Evolutionary conservation across 2,797 vertebrate species (phyloP).

Genomic region (Leucoraja ocellata): DNA sequence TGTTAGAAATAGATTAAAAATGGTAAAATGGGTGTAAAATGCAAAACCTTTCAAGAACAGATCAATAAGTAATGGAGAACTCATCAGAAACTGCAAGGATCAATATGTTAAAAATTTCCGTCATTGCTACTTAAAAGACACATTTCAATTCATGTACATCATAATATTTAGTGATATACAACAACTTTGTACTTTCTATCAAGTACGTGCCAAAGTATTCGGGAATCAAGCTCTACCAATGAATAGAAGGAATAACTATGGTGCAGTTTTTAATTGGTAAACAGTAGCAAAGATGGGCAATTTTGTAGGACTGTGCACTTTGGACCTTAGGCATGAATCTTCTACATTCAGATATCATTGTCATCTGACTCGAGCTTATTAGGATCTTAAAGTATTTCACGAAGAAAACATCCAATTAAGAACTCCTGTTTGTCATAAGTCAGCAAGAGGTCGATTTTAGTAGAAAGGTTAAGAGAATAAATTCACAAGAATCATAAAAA

Average conservation of each 20-base stretch:
- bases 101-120: background rate
- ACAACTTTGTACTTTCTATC: background rate
- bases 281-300: too few species aligned
- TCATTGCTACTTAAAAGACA: background rate
- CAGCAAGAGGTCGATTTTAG: too few species aligned
- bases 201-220: background rate
- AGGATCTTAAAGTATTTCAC: background rate
- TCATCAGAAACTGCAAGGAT: background rate
- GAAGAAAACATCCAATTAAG: background rate
- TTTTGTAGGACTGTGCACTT: background rate
- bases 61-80: background rate
- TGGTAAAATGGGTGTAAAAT: background rate
- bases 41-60: background rate
- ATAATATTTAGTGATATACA: background rate
- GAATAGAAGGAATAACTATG: background rate
- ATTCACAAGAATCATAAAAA: too few species aligned
- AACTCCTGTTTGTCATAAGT: background rate
- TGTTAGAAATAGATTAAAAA: background rate
- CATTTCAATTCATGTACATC: background rate
- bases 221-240: background rate
- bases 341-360: background rate
- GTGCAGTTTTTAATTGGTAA: background rate
- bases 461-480: too few species aligned
- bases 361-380: background rate
- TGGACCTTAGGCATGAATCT: background rate